Conservation (phyloP, 2,113 vertebrate species). For the Psilopsiagon aurifrons region DNA sequence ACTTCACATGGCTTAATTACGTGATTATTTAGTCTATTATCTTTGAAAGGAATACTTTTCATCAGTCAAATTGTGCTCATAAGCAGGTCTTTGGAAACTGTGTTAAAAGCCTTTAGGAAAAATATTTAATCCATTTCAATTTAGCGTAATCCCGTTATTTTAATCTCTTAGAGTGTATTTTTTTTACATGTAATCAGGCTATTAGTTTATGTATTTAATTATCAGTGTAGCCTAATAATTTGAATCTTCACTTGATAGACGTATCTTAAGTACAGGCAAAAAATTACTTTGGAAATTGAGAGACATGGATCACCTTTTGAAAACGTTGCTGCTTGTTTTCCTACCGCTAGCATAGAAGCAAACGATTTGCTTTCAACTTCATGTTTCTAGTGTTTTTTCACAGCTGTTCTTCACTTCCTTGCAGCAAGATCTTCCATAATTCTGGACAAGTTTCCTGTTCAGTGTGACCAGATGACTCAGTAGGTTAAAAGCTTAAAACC, state of each 20-base stretch:
- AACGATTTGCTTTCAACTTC: neutral
- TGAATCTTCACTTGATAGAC: neutral
- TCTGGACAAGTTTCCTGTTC: neutral
- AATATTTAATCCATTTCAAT: conserved; percentile 55
- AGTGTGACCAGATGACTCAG: neutral
- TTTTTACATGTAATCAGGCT: conserved; percentile 30
- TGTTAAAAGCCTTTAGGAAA: conserved; percentile 50
- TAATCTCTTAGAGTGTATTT: conserved; percentile 25
- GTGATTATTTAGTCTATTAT: conserved; percentile 51
- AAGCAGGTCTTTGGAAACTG: conserved; percentile 37
- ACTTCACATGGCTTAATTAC: conserved; percentile 15
- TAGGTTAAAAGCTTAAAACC: neutral
- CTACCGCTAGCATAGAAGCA: neutral
- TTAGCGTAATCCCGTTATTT: conserved; percentile 43
- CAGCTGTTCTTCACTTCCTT: neutral
- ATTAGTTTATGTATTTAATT: conserved; percentile 45
- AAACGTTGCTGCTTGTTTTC: neutral
- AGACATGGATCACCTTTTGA: neutral
- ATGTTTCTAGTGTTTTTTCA: neutral
- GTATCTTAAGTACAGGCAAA: neutral
- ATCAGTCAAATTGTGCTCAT: conserved; percentile 14
- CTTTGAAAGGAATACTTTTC: conserved; percentile 34
- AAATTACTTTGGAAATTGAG: neutral
- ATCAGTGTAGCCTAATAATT: neutral
- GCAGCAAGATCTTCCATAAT: neutral